phyloP scores from a whole-genome alignment of 2,888 invertebrate species.

The Lasioglossum malachurum region DNA sequence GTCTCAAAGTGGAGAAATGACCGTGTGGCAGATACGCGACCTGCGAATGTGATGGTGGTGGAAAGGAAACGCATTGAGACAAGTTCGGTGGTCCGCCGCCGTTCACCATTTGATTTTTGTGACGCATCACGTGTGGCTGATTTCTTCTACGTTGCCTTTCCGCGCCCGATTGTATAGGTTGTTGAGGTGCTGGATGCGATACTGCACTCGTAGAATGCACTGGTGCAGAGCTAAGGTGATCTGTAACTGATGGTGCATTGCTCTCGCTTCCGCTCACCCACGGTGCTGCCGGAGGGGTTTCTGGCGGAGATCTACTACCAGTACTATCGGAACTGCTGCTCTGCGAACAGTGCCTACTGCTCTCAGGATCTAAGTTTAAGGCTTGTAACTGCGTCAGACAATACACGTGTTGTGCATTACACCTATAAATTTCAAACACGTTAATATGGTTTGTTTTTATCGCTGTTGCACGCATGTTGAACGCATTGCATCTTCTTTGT shows the following conservation, averaged over 20 bases:
- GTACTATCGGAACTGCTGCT: slow-evolving; percentile 86
- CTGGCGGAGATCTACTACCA: slow-evolving; percentile 86
- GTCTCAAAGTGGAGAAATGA: slow-evolving; percentile 82
- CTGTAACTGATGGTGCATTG: slow-evolving; percentile 71
- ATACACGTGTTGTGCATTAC: slow-evolving; percentile 82
- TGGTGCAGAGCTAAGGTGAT: slow-evolving; percentile 72
- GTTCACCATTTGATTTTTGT: slow-evolving; percentile 82
- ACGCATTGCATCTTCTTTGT: slow-evolving; percentile 15
- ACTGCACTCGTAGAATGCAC: slow-evolving; percentile 84
- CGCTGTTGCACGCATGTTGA: neutral
- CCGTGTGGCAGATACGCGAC: slow-evolving; percentile 80
- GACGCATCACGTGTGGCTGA: slow-evolving; percentile 78
- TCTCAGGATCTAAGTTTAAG: slow-evolving; percentile 85
- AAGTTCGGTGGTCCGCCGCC: slow-evolving; percentile 80
- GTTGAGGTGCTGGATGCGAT: slow-evolving; percentile 84
- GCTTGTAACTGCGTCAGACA: slow-evolving; percentile 85
- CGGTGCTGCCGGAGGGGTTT: slow-evolving; percentile 87
- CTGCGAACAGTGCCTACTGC: slow-evolving; percentile 85
- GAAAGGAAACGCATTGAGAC: slow-evolving; percentile 79
- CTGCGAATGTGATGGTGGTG: slow-evolving; percentile 80
- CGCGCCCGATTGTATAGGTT: slow-evolving; percentile 75
- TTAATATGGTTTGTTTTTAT: neutral
- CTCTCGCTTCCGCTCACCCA: slow-evolving; percentile 79
- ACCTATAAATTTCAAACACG: slow-evolving; percentile 65
- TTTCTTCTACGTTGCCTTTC: slow-evolving; percentile 80